A percentile compares a stretch with the other conserved stretches of the same genome.
Evolutionary conservation across 2,888 invertebrate species (phyloP).

Genomic region (Ophion costatus): DNA sequence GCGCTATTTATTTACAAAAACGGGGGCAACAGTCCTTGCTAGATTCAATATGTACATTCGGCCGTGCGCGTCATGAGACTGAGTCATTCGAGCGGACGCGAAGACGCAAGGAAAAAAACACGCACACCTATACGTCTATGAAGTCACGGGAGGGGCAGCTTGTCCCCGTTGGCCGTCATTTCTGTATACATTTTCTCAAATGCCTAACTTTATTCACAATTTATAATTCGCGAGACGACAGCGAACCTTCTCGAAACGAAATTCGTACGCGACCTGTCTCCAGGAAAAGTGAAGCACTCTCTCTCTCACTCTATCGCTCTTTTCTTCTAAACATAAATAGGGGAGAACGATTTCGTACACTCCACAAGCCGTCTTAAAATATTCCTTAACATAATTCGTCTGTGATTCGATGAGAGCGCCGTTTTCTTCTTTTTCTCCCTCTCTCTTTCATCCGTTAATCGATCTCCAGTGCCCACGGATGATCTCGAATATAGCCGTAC

Average conservation of each 20-base stretch:
- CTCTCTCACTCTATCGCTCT: not conserved
- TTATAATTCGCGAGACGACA: not conserved
- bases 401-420: not conserved
- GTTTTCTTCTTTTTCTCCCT: not conserved
- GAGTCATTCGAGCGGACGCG: not conserved
- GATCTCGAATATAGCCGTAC: constrained; percentile 90
- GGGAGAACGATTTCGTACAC: not conserved
- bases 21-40: constrained; percentile 22
- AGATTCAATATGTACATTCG: constrained; percentile 51
- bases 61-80: constrained; percentile 18
- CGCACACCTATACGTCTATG: not conserved
- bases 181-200: not conserved
- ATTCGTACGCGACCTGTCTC: not conserved
- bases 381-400: not conserved
- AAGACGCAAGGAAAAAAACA: constrained; percentile 4
- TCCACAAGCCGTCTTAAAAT: not conserved
- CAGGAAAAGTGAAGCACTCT: not conserved
- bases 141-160: not conserved
- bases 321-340: not conserved
- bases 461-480: constrained; percentile 91
- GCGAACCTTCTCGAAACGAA: not conserved
- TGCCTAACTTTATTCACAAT: not conserved
- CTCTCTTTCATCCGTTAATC: constrained; percentile 81
- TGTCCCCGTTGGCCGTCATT: not conserved
- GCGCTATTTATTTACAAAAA: constrained; percentile 60